A percentile compares a stretch with the other conserved stretches of the same genome.
These are phyloP conservation scores for Diaprepes abbreviatus DNA, from an alignment of 2,888 invertebrate species.

Conservation along the genomic window DNA sequence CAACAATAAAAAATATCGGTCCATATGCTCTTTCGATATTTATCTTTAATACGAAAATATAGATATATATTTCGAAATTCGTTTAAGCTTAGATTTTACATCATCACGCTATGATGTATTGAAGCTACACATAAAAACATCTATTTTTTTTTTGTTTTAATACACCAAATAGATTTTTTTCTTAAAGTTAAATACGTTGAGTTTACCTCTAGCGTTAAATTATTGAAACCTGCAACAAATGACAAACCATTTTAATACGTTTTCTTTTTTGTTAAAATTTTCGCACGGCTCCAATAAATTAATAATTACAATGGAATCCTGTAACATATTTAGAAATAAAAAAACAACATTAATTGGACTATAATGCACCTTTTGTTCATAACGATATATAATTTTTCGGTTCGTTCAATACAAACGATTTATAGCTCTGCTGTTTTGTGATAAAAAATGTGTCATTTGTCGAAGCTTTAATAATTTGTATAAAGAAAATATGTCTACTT, in stretches of 20 bases:
- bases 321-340: too few relatives aligned
- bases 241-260: too few relatives aligned
- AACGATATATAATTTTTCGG: too few relatives aligned
- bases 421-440: too few relatives aligned
- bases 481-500: conserved; percentile 7
- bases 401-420: too few relatives aligned
- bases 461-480: neutral
- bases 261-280: too few relatives aligned
- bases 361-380: too few relatives aligned
- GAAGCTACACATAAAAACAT: conserved; percentile 64
- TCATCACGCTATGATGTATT: conserved; percentile 60
- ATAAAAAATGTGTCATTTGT: conserved; percentile 9
- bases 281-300: too few relatives aligned
- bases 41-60: conserved; percentile 66
- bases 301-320: too few relatives aligned
- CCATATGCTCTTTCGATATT: conserved; percentile 56
- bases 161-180: conserved; percentile 43
- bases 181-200: conserved; percentile 42
- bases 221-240: conserved; percentile 1
- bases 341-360: too few relatives aligned
- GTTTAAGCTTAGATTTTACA: conserved; percentile 51
- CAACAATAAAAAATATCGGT: conserved; percentile 61
- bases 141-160: conserved; percentile 40
- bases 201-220: conserved; percentile 20
- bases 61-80: conserved; percentile 64